A percentile compares a stretch with the other conserved stretches of the same genome.
These are phyloP conservation scores for Jacana jacana DNA, from an alignment of 2,113 vertebrate genomes.

Conservation along the genomic window DNA sequence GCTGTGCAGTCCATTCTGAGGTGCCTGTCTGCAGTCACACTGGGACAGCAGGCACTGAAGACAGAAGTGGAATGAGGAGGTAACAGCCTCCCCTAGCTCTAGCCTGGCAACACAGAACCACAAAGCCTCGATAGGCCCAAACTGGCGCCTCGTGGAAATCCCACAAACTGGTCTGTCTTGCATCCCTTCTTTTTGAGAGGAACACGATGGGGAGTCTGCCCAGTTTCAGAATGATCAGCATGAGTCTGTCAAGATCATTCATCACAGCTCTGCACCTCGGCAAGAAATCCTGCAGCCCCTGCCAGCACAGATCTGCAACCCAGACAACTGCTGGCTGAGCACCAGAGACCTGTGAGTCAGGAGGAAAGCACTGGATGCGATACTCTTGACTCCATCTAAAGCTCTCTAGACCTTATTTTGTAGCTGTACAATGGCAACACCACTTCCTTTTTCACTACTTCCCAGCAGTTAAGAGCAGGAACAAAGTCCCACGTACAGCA, in stretches of 20 bases:
- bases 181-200: background rate
- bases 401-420: background rate
- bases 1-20: background rate
- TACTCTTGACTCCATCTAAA: background rate
- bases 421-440: background rate
- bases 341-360: background rate
- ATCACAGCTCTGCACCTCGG: background rate
- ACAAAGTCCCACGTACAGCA: rapidly evolving
- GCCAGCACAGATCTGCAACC: background rate
- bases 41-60: background rate
- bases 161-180: background rate
- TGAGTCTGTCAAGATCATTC: background rate
- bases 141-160: background rate
- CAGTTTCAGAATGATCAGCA: background rate
- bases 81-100: background rate
- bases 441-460: background rate
- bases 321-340: background rate
- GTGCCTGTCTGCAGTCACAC: background rate
- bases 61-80: rapidly evolving
- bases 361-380: background rate
- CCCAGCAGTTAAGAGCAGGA: background rate
- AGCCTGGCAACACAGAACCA: background rate
- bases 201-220: rapidly evolving
- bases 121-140: background rate
- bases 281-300: background rate